A percentile compares a stretch with the other conserved stretches of the same genome.
Evolutionary conservation across 2,797 vertebrate species (phyloP).

Genomic region (Nasua narica): DNA sequence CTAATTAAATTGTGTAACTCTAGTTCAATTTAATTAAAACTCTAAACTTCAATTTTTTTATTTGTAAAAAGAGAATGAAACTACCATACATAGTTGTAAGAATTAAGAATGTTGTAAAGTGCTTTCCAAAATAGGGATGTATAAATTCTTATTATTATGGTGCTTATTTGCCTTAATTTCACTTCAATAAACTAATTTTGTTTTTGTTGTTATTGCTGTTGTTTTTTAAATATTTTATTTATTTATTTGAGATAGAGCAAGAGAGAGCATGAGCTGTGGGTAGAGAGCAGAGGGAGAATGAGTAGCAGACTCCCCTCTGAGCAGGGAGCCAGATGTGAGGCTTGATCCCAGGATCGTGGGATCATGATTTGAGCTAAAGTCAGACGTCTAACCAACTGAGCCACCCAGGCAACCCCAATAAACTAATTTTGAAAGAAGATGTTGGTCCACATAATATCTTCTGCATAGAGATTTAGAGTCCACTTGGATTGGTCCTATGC

Average conservation of each 20-base stretch:
- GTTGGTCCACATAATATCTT: not conserved
- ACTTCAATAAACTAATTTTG: not conserved
- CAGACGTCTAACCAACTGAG: no score
- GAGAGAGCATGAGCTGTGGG: no score
- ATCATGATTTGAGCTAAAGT: no score
- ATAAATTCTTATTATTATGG: not conserved
- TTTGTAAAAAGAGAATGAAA: not conserved
- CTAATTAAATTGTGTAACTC: not conserved
- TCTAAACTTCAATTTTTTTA: not conserved
- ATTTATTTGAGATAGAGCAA: no score
- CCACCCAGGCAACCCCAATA: not conserved
- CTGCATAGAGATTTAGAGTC: not conserved
- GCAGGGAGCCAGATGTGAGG: no score
- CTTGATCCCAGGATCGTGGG: no score
- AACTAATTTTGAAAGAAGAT: not conserved
- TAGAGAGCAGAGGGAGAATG: no score
- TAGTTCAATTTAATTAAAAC: constrained; percentile 2
- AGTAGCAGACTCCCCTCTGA: no score
- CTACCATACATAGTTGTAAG: not conserved
- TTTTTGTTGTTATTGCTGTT: no score
- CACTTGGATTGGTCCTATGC: not conserved
- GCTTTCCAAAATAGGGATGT: not conserved
- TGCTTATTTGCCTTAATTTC: not conserved
- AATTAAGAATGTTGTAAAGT: not conserved
- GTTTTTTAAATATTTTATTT: no score